A percentile compares a stretch with the other conserved stretches of the same genome.
Conservation (phyloP, 2,888 invertebrate genomes). For the Pteria penguin region DNA sequence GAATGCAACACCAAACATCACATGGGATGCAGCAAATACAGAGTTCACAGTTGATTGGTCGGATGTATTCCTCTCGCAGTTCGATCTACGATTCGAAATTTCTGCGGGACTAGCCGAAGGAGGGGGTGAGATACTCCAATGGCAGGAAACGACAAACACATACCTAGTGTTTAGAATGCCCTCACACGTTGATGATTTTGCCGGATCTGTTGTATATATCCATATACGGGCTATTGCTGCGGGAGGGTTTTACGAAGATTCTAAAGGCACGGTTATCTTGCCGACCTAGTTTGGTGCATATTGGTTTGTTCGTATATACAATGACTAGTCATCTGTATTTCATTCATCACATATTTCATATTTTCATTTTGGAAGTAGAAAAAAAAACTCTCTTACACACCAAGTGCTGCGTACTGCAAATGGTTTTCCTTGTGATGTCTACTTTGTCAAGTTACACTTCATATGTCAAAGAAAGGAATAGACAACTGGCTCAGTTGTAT, state of each 20-base stretch:
- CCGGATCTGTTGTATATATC: conserved; percentile 17
- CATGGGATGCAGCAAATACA: conserved; percentile 13
- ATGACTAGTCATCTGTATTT: no score
- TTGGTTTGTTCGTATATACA: no score
- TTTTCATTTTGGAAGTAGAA: no score
- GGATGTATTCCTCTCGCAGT: not conserved
- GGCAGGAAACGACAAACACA: conserved; percentile 34
- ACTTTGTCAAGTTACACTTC: no score
- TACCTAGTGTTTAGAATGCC: conserved; percentile 25
- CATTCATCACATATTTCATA: no score
- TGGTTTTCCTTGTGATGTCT: no score
- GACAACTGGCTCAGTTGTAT: no score
- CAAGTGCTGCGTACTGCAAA: no score
- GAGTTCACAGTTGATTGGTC: conserved; percentile 20
- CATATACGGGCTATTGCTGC: conserved; percentile 25
- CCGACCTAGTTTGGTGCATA: conserved; percentile 3
- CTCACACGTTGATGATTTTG: conserved; percentile 16
- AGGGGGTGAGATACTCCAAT: conserved; percentile 35
- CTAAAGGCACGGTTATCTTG: conserved; percentile 21
- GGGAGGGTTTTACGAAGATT: conserved; percentile 10
- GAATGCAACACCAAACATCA: conserved; percentile 5
- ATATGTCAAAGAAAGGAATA: no score
- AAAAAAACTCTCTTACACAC: no score
- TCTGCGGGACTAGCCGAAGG: conserved; percentile 31
- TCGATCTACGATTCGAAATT: conserved; percentile 22